phyloP scores from a whole-genome alignment of 2,113 vertebrate species.

The Xerus inauris region DNA sequence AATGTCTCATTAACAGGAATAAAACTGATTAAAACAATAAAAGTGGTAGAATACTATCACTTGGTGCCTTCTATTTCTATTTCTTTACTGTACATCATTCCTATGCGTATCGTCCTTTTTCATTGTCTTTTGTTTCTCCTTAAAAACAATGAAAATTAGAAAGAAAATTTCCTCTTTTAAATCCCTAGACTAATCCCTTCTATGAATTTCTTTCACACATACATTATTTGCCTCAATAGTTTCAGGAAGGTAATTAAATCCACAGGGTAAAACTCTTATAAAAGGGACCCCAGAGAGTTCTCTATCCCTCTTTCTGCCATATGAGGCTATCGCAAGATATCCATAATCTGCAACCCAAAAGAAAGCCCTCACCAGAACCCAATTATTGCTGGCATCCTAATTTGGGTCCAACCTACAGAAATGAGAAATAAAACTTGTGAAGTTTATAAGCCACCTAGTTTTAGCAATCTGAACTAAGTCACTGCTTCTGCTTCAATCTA shows the following conservation, averaged over 20 bases:
- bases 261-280: not conserved
- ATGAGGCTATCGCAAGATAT: not conserved
- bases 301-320: not conserved
- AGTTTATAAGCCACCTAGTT: not conserved
- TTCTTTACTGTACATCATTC: not conserved
- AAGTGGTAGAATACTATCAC: not conserved
- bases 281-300: not conserved
- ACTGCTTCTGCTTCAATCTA: not conserved
- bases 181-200: not conserved
- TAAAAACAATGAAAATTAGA: slow-evolving; percentile 12
- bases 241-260: slow-evolving; percentile 4
- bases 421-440: not conserved
- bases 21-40: slow-evolving; percentile 14
- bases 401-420: not conserved
- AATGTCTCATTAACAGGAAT: slow-evolving; percentile 7
- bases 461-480: not conserved
- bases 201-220: not conserved
- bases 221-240: not conserved
- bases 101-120: not conserved
- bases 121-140: not conserved
- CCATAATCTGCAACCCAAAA: not conserved
- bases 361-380: not conserved
- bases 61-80: slow-evolving; percentile 13
- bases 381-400: not conserved
- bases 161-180: slow-evolving; percentile 20